Percentiles rank a stretch among this genome's conserved stretches.
phyloP scores from a whole-genome alignment of 2,888 invertebrate species.

The Tiliacea citrago region DNA sequence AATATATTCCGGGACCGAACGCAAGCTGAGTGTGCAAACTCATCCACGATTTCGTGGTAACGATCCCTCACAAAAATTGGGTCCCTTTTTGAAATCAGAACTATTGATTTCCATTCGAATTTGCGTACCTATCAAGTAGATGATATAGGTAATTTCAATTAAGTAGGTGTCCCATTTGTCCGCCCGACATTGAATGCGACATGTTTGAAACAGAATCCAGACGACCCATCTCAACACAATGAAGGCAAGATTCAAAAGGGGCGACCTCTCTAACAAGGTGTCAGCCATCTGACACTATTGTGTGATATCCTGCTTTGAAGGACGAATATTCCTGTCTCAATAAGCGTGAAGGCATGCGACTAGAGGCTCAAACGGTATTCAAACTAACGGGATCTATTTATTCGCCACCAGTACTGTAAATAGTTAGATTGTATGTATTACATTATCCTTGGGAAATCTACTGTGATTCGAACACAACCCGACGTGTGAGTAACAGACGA shows the following conservation, averaged over 20 bases:
- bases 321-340: constrained; percentile 84
- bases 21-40: constrained; percentile 43
- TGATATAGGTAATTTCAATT: constrained; percentile 78
- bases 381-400: constrained; percentile 72
- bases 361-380: constrained; percentile 67
- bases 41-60: constrained; percentile 31
- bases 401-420: constrained; percentile 69
- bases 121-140: constrained; percentile 32
- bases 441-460: constrained; percentile 63
- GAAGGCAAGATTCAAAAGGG: constrained; percentile 83
- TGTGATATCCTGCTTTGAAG: constrained; percentile 82
- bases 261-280: constrained; percentile 86
- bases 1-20: constrained; percentile 63
- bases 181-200: constrained; percentile 73
- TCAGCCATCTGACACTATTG: constrained; percentile 88
- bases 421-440: constrained; percentile 66
- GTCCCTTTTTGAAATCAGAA: constrained; percentile 27
- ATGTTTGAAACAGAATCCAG: constrained; percentile 83
- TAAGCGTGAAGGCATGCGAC: constrained; percentile 74
- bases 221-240: constrained; percentile 84
- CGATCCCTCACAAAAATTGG: constrained; percentile 36
- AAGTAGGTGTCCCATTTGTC: constrained; percentile 77
- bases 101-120: constrained; percentile 40
- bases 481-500: constrained; percentile 49
- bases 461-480: constrained; percentile 60